Base-by-base conservation (phyloP, 2,113 vertebrate species). In the Hyaena hyaena region DNA sequence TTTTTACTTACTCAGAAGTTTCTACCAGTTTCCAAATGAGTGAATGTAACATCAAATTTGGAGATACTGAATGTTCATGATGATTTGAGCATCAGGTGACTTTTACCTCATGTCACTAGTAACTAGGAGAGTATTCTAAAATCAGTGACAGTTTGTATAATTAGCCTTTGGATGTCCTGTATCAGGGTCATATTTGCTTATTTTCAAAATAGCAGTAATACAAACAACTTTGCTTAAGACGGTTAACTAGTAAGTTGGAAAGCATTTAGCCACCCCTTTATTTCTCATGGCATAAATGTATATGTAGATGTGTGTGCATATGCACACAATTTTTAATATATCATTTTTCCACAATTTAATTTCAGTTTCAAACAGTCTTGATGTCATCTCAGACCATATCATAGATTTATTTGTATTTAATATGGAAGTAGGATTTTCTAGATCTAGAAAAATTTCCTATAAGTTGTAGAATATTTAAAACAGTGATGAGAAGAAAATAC, bases 121-220 rank as follows among this genome's bases (percentile, higher is more conserved):
- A 79, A 65, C 28, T 45, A 89, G n/a, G 31, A 63, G 77, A 82
- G n/a, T 68, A 53, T 74, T 53, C 10, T 84, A 63, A 93, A 84
- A 80, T 87, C 15, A 71, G 5, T 76, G 43, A 58, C 43, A 91
- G 2, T 26, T 86, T 79, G 28, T 63, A 39, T 31, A 76, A 4
- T 90, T 23, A 43, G 12, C 0, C 35, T 23, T 35, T 90, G 68
- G 45, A 81, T 84, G 8, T 58, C 17, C 35, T 55, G 1, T 69
- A 45, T 73, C 31, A 43, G 9, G 11, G 23, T 3, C 26, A 8
- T 66, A 53, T 17, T 92, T 86, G n/a, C 45, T 43, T 66, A 79
- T 81, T 80, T 95, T 69, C 39, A 81, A 95, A 93, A 85, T 93
- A 61, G 28, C 8, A 35, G 26, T 69, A 79, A 79, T 81, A 61